Base-by-base conservation (phyloP, 2,888 invertebrate species). In the Folsomia manolachei region DNA sequence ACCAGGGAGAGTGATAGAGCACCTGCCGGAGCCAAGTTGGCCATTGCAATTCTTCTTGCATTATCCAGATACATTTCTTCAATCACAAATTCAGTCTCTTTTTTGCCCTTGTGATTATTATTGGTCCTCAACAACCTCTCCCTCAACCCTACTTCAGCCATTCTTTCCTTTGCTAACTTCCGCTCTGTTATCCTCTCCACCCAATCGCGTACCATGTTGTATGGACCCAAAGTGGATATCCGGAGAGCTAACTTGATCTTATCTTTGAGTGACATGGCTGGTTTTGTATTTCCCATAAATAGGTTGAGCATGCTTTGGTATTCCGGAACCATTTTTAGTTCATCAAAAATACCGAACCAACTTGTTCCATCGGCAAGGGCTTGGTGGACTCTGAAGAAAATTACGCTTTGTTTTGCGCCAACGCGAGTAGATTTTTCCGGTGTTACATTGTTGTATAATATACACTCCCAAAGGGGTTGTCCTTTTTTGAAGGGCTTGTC, bases 261-360 rank as follows among this genome's bases (percentile, higher is more conserved):
- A 4, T 56, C 56, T n/a, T 56, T 56, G 4, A 56, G n/a, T 14
- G 4, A 14, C 56, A 56, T 56, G 7, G 7, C n/a, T 21, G 56
- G 7, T 14, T 56, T 56, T 7, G 4, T 4, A n/a, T 56, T 56
- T 14, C 39, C 39, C 21, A 56, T 21, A 56, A 56, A 56, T 56
- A 21, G 7, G 56, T 56, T 56, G 18, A 56, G 18, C 56, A 56
- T 56, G 56, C 4, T 7, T 21, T 56, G 56, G n/a, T 56, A n/a
- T n/a, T 56, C 56, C 7, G 56, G 56, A 56, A 56, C 56, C 56
- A 56, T 56, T 56, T 56, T 56, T 14, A 56, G 56, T 21, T 56
- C 56, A 21, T 56, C 56, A 56, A 56, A 56, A 56, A 56, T 56
- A 19, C 21, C 7, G 19, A 56, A 56, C 11, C 7, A 56, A 19